phyloP scores from a whole-genome alignment of 2,888 invertebrate species.

The Hoplodrina blanda region DNA sequence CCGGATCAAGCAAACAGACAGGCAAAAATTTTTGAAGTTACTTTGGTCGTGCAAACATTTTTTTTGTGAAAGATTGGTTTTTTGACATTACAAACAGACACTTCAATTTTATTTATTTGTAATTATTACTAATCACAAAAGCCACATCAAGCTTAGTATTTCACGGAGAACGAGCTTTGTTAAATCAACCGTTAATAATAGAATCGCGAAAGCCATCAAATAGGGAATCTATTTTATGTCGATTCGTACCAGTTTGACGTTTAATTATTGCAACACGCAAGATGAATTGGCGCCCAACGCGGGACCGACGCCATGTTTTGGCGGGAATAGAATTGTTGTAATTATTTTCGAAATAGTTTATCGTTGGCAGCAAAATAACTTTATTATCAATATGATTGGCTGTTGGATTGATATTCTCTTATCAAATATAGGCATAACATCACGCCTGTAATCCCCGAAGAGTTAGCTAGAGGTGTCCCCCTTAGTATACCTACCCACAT shows the following conservation, averaged over 20 bases:
- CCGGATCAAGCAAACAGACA: too few relatives aligned
- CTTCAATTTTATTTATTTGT: too few relatives aligned
- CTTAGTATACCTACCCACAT: too few relatives aligned
- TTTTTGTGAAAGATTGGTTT: too few relatives aligned
- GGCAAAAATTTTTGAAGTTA: too few relatives aligned
- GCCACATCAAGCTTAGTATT: constrained; percentile 38
- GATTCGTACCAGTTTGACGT: constrained; percentile 63
- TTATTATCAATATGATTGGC: background rate
- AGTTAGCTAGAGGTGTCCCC: too few relatives aligned
- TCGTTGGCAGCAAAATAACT: background rate
- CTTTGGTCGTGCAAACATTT: too few relatives aligned
- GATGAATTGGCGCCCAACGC: constrained; percentile 65
- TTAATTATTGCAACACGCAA: constrained; percentile 69
- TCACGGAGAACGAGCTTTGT: constrained; percentile 23
- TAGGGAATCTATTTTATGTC: constrained; percentile 52
- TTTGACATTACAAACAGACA: too few relatives aligned
- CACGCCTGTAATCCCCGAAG: too few relatives aligned
- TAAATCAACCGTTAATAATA: constrained; percentile 53
- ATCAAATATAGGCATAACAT: too few relatives aligned
- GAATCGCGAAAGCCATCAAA: constrained; percentile 48
- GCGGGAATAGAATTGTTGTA: constrained; percentile 10
- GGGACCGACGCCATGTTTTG: constrained; percentile 46
- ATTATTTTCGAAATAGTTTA: constrained; percentile 9
- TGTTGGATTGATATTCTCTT: background rate
- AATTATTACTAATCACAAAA: constrained; percentile 29